Percentiles rank a stretch among this genome's conserved stretches.
phyloP scores from a whole-genome alignment of 2,888 invertebrate genomes.

The Thyatira batis region DNA sequence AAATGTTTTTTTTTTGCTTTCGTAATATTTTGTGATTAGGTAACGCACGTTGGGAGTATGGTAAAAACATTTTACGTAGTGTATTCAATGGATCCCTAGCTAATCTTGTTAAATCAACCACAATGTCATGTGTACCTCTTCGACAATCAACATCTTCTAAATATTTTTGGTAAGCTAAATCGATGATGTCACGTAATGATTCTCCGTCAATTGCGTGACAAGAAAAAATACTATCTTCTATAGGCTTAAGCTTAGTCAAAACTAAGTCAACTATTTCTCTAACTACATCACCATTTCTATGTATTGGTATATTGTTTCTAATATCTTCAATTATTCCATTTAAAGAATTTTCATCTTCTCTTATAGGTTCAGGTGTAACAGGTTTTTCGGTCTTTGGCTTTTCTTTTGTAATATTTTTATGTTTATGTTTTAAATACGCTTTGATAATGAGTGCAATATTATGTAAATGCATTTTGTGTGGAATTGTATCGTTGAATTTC shows the following conservation, averaged over 20 bases:
- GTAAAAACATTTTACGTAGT: neutral
- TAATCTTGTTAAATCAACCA: neutral
- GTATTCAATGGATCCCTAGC: neutral
- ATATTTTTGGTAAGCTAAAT: neutral
- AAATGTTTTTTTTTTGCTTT: neutral
- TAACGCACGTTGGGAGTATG: neutral
- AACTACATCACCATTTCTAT: neutral
- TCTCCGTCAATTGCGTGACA: neutral
- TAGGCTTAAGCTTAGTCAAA: neutral
- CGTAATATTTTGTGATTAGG: neutral
- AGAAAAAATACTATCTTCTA: neutral
- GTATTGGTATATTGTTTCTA: neutral
- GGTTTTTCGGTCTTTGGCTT: neutral
- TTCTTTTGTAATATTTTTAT: neutral
- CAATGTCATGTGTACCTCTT: neutral
- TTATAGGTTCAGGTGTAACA: neutral
- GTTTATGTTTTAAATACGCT: constrained; percentile 21
- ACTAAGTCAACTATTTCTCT: neutral
- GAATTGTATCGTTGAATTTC: constrained; percentile 11
- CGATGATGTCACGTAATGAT: neutral
- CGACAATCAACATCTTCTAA: neutral
- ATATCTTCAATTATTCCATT: neutral
- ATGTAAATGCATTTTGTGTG: constrained; percentile 19
- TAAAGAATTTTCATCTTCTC: neutral
- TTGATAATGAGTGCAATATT: constrained; percentile 31